phyloP scores from a whole-genome alignment of 1,140 invertebrate species.

The Scaptomyza hsui region DNA sequence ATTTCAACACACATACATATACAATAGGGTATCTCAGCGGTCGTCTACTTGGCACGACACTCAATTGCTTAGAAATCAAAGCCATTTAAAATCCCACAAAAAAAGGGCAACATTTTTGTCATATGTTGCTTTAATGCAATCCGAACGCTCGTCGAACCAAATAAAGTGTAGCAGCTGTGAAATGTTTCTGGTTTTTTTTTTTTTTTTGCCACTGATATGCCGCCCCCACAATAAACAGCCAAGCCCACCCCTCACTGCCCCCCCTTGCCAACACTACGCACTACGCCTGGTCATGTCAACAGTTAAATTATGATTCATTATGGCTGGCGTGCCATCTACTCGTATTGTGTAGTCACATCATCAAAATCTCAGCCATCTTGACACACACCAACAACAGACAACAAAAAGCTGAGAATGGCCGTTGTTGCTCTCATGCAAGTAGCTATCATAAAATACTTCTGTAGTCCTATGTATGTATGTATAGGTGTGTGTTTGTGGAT shows the following conservation, averaged over 20 bases:
- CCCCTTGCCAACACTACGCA: too few relatives aligned
- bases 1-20: too few relatives aligned
- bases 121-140: slow-evolving; percentile 10
- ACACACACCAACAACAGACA: slow-evolving; percentile 15
- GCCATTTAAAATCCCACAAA: too few relatives aligned
- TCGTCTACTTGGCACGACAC: background rate
- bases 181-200: slow-evolving; percentile 15
- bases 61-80: background rate
- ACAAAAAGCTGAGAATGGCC: slow-evolving; percentile 28
- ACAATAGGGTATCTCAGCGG: too few relatives aligned
- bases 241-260: background rate
- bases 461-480: slow-evolving; percentile 12
- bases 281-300: slow-evolving; percentile 42
- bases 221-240: background rate
- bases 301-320: slow-evolving; percentile 55
- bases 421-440: slow-evolving; percentile 45
- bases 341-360: slow-evolving; percentile 60
- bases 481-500: slow-evolving; percentile 6
- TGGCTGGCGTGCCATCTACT: slow-evolving; percentile 44
- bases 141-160: background rate
- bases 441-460: slow-evolving; percentile 53
- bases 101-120: background rate
- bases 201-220: slow-evolving; percentile 22
- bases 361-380: slow-evolving; percentile 57
- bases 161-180: slow-evolving; percentile 34